These are phyloP conservation scores for Cataglyphis livida DNA, from an alignment of 2,888 invertebrate genomes.

Conservation along the genomic window DNA sequence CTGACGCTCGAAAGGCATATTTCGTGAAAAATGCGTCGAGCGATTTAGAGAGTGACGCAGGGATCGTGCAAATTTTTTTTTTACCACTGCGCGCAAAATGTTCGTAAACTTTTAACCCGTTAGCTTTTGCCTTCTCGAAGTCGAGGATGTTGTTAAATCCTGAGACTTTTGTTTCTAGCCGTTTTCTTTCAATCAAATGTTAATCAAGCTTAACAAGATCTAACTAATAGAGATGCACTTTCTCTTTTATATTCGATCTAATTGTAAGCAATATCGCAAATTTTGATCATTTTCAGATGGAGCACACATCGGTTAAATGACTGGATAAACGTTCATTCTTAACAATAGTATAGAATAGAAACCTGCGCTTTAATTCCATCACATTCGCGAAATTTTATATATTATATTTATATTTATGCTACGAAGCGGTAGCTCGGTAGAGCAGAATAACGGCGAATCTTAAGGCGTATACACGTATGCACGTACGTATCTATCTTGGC, in stretches of 20 bases:
- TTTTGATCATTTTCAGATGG: too few relatives aligned
- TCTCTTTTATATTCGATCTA: too few relatives aligned
- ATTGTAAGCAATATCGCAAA: too few relatives aligned
- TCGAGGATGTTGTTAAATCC: background rate
- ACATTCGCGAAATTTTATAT: constrained; percentile 52
- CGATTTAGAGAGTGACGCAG: constrained; percentile 17
- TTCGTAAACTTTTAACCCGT: constrained; percentile 11
- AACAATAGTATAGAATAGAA: constrained; percentile 52
- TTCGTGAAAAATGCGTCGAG: constrained; percentile 32
- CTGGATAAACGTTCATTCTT: background rate
- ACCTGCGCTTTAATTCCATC: background rate
- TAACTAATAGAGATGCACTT: too few relatives aligned
- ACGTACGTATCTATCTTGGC: constrained; percentile 47
- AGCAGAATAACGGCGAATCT: constrained; percentile 49
- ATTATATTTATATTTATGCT: constrained; percentile 58
- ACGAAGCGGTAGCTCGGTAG: constrained; percentile 21
- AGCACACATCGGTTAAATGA: background rate
- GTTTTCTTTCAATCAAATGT: background rate
- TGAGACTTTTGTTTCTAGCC: background rate
- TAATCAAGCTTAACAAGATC: background rate
- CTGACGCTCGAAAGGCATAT: constrained; percentile 40
- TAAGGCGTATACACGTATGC: constrained; percentile 21
- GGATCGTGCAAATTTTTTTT: constrained; percentile 14
- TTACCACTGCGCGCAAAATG: background rate
- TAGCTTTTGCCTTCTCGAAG: background rate